Evolutionary conservation across 2,888 invertebrate genomes (phyloP), one percentile per base, ranked within the genome.

Genomic region (Rotaria magnacalcarata): DNA sequence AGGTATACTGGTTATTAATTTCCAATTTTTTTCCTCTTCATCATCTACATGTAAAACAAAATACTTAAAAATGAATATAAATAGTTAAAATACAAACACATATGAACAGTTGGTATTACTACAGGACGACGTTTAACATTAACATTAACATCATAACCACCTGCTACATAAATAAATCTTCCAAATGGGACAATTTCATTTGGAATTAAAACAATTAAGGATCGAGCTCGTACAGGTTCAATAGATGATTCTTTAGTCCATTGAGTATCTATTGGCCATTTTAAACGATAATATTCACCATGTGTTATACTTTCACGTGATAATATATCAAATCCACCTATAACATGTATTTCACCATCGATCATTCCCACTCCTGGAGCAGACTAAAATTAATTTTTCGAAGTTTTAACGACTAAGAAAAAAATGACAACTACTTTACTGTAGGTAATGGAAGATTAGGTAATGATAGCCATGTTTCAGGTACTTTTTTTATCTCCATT

Each of bases 271-370:
- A 4, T 75, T 43, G 75, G 75, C 16, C 21, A 75, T 43, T 21
- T 21, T 24, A 75, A 75, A 43, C 21, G 41, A 43, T 43, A 75
- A 75, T 75, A 75, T 47, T 75, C 75, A 10, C 75, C 75, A n/a
- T 75, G 75, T 10, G 47, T 75, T 10, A 75, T 75, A 43, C 43
- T 43, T 75, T 75, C 75, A 24, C 5, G 10, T 8, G 75, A 75
- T 75, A 75, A 4, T 7, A 75, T 75, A 24, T 75, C 75, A 75
- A 75, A 75, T 75, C 75, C 75, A 43, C 75, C 75, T 14, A 75
- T 16, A 75, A 75, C 47, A 47, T 75, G 75, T n/a, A 75, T 75
- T n/a, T 75, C 75, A 21, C 75, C 75, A 4, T 75, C 47, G 3
- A 75, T 43, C 47, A 75, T 75, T 43, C 43, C 75, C 19, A 75